phyloP scores from a whole-genome alignment of 2,797 vertebrate genomes.

The Acestrorhynchus altus region DNA sequence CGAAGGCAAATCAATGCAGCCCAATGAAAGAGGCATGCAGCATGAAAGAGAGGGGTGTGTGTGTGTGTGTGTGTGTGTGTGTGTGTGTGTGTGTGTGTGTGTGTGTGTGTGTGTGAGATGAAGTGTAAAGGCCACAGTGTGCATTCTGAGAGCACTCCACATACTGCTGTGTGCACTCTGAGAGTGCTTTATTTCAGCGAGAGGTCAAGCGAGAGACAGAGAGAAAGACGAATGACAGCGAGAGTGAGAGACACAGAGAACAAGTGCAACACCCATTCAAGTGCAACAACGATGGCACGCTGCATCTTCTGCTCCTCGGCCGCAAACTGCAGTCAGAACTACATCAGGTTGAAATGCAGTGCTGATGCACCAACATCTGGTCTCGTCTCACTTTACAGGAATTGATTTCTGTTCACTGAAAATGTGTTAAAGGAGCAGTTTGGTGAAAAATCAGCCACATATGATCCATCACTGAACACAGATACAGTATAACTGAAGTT shows the following conservation, averaged over 20 bases:
- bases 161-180: background rate
- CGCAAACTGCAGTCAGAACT: too few relatives aligned
- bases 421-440: too few relatives aligned
- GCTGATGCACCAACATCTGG: too few relatives aligned
- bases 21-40: conserved; percentile 26
- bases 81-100: background rate
- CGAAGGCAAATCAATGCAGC: conserved; percentile 33
- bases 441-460: too few relatives aligned
- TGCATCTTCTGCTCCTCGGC: background rate
- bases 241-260: background rate
- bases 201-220: background rate
- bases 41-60: conserved; percentile 2
- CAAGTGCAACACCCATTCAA: background rate
- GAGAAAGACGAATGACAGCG: background rate
- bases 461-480: too few relatives aligned
- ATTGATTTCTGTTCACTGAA: too few relatives aligned
- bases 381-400: too few relatives aligned
- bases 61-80: background rate
- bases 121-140: background rate
- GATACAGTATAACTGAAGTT: too few relatives aligned
- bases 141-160: background rate
- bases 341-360: too few relatives aligned
- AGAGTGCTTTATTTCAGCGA: background rate
- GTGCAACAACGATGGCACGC: too few relatives aligned
- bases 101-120: background rate